Evolutionary conservation across 2,113 vertebrate genomes (phyloP).

Genomic region (Tachysurus fulvidraco): DNA sequence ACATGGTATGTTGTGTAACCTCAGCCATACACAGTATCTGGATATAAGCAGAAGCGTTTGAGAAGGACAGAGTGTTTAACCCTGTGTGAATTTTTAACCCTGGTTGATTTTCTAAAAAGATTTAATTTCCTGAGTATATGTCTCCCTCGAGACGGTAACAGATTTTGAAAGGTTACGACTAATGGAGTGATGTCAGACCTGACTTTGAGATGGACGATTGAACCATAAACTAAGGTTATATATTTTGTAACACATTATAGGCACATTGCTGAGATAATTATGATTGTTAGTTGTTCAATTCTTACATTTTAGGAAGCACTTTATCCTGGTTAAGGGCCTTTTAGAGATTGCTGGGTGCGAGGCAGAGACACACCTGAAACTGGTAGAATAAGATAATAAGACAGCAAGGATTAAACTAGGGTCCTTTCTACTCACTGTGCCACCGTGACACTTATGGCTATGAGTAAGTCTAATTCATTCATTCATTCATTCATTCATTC

Average conservation of each 20-base stretch:
- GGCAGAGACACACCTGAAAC: background rate
- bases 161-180: constrained; percentile 5
- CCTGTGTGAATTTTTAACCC: constrained; percentile 23
- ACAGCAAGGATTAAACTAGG: background rate
- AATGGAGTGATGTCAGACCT: background rate
- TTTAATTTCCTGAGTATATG: constrained; percentile 8
- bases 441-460: background rate
- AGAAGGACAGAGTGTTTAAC: constrained; percentile 29
- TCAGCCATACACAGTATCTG: constrained; percentile 21
- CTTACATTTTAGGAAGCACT: background rate
- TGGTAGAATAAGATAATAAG: background rate
- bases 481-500: too few relatives aligned
- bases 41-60: constrained; percentile 30
- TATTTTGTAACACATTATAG: background rate
- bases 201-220: background rate
- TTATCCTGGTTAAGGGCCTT: background rate
- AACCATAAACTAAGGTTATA: background rate
- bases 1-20: constrained; percentile 43
- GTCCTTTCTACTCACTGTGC: background rate
- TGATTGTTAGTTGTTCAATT: background rate
- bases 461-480: background rate
- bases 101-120: background rate
- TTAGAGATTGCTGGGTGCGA: background rate
- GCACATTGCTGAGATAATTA: background rate
- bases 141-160: constrained; percentile 23